A percentile compares a stretch with the other conserved stretches of the same genome.
Conservation (phyloP, 1,140 invertebrate genomes). For the Archivesica marissinica region DNA sequence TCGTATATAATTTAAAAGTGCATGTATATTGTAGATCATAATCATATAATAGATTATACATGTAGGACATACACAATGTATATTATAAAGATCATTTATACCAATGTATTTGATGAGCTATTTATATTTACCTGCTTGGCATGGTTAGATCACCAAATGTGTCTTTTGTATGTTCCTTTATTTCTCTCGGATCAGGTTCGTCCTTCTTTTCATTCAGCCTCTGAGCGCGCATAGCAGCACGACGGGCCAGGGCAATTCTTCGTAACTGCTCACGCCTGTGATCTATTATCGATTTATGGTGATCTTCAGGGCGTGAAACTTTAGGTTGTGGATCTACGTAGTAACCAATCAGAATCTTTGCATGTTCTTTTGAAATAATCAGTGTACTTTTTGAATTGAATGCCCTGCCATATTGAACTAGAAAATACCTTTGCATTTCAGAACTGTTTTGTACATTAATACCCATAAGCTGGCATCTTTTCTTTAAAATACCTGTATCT, state of each 20-base stretch:
- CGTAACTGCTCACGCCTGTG: slow-evolving; percentile 40
- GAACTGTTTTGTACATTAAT: slow-evolving; percentile 80
- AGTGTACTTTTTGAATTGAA: slow-evolving; percentile 82
- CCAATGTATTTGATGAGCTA: not conserved
- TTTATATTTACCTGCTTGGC: slow-evolving; percentile 1
- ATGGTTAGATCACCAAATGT: not conserved
- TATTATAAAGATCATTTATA: too few species aligned
- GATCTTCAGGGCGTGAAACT: slow-evolving; percentile 49
- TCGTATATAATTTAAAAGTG: too few species aligned
- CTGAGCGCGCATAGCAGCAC: slow-evolving; percentile 42
- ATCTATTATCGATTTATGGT: slow-evolving; percentile 51
- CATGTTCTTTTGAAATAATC: slow-evolving; percentile 81
- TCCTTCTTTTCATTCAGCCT: slow-evolving; percentile 45
- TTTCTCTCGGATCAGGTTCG: slow-evolving; percentile 39
- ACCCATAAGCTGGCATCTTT: slow-evolving; percentile 82
- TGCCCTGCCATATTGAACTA: slow-evolving; percentile 82
- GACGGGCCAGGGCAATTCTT: slow-evolving; percentile 38
- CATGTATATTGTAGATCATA: too few species aligned
- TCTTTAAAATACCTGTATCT: slow-evolving; percentile 83
- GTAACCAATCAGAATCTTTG: slow-evolving; percentile 80
- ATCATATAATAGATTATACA: too few species aligned
- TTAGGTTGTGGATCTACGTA: slow-evolving; percentile 80
- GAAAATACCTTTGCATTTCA: slow-evolving; percentile 84
- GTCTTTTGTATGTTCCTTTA: not conserved
- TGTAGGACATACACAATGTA: too few species aligned